A percentile compares a stretch with the other conserved stretches of the same genome.
These are phyloP conservation scores for Apaloderma vittatum DNA, from an alignment of 2,113 vertebrate genomes.

Conservation along the genomic window DNA sequence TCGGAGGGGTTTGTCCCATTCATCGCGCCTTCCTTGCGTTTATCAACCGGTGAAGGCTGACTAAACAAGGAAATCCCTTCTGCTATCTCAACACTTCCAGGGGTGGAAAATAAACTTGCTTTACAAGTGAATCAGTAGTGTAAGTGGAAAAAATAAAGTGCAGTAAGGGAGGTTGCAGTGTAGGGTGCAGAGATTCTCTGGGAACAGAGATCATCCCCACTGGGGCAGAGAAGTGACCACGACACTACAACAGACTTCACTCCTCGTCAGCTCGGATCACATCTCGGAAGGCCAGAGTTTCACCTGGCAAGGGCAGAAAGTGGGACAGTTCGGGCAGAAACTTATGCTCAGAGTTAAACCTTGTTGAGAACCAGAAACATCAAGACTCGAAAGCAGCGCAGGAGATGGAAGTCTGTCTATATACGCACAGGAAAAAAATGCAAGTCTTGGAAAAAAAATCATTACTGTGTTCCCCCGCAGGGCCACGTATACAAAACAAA, in stretches of 20 bases:
- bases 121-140: background rate
- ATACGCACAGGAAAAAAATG: background rate
- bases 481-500: background rate
- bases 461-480: constrained; percentile 38
- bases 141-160: background rate
- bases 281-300: background rate
- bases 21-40: background rate
- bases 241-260: background rate
- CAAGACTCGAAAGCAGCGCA: background rate
- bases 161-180: background rate
- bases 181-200: background rate
- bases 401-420: background rate
- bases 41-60: constrained; percentile 23
- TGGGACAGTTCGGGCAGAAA: background rate
- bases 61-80: constrained; percentile 64
- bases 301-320: background rate
- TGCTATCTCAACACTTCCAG: constrained; percentile 52
- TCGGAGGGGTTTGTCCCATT: background rate
- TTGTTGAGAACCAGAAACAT: background rate
- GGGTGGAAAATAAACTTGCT: constrained; percentile 40
- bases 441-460: background rate
- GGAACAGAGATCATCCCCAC: background rate
- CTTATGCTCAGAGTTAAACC: background rate
- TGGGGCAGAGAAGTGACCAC: background rate
- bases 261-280: background rate